Base-by-base conservation (phyloP, 1,140 invertebrate species). In the Drosophila melanica region DNA sequence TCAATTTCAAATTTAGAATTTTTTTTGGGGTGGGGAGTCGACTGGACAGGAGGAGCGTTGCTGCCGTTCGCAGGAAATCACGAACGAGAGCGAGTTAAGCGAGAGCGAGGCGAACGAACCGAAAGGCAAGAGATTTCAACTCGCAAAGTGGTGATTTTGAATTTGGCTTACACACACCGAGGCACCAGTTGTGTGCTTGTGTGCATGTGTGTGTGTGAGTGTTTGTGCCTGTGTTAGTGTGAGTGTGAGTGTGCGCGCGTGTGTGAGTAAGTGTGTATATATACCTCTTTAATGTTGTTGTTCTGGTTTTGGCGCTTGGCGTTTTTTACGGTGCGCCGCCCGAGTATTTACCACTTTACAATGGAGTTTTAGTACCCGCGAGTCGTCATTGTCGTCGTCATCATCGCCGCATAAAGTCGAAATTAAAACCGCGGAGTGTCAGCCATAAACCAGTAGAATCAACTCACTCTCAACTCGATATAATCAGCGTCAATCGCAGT, bases 331-430 rank as follows among this genome's bases (percentile, higher is more conserved):
- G 84, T 89, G 85, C 84, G 80, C 85, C 84, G 85, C 85, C 84
- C 80, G 85, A 89, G 85, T 89, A 89, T 89, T 89, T 89, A 89
- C 84, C 84, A 89, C 84, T 89, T 89, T 89, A 89, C 84, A 89
- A 89, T 89, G 84, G 84, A 84, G 84, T 89, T 89, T 89, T 90
- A 89, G 85, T 89, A 84, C 84, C 85, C 85, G 70, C 74, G 84
- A 89, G 84, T 89, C 84, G 84, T 89, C 84, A 89, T 89, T 89
- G 84, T 89, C 84, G 84, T 84, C 85, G 84, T 89, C 85, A 89
- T 89, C 84, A 89, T 89, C 84, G 84, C 70, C 84, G 84, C 84
- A 89, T 89, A 89, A 89, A 89, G 84, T 89, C 84, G 85, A 90
- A 90, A 89, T 89, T 89, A 90, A 89, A 89, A 80, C 64, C 77